Base-by-base conservation (phyloP, 2,888 invertebrate genomes). In the Vesta saturnalis region DNA sequence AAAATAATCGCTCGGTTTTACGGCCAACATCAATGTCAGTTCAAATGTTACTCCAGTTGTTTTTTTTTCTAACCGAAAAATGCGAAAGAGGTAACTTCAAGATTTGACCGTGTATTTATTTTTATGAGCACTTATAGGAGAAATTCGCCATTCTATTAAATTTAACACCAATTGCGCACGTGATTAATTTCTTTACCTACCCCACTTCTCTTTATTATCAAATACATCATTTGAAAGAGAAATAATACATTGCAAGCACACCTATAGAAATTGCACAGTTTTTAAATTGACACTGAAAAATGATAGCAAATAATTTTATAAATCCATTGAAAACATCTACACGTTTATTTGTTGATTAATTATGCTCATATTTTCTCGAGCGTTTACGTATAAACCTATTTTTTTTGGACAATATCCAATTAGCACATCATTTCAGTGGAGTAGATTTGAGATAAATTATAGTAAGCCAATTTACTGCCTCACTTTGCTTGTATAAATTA, bases 1-100 rank as follows among this genome's bases (percentile, higher is more conserved):
- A 73, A 76, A 77, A 78, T 77, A 77, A 78, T 76, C 74, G 76
- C 73, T 73, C 69, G 68, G 73, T 78, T 78, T 78, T 74, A 75
- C 64, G 73, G 73, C 69, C 59, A 72, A 70, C 67, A 77, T 76
- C 73, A 76, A 76, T 59, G 61, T 67, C 62, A 57, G 62, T 62
- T 62, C 67, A 19, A 67, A 67, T 67, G 62, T 67, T 67, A 46
- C 54, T 58, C 52, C 54, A 58, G 67, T 64, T 54, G 59, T 30
- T 54, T 65, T 65, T 55, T 65, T 65, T 59, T 52, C 8, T 1
- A 12, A 5, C 4, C 12, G 21, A 52, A 52, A 49, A 52, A 19
- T n/a, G 10, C 19, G 52, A 52, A 64, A 35, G 18, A 59, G 21
- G 60, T 47, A 60, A 52, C 49, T 49, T 60, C 47, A 46, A 49